These are phyloP conservation scores for Premnoplex brunnescens DNA, from an alignment of 2,797 vertebrate genomes.

Conservation along the genomic window DNA sequence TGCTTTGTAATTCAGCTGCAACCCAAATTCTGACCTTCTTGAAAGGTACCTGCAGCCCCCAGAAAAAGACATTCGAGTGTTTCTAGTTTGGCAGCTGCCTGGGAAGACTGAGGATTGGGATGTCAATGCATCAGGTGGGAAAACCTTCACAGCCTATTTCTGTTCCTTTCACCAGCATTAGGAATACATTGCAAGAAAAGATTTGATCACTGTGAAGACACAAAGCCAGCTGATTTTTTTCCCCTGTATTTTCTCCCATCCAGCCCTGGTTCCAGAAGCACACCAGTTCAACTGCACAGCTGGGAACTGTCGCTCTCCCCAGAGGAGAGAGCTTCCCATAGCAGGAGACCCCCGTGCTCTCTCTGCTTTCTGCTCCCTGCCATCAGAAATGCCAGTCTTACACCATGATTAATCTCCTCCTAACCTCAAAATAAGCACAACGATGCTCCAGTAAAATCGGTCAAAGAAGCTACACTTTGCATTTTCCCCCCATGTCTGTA, in stretches of 20 bases:
- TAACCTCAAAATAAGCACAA: not conserved
- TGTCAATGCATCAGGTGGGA: accelerated
- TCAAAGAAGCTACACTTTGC: not conserved
- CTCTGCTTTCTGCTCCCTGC: not conserved
- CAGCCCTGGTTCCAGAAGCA: not conserved
- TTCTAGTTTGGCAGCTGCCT: not conserved
- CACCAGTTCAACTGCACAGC: not conserved
- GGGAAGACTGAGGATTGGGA: not conserved
- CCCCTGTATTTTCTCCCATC: not conserved
- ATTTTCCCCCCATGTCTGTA: not conserved
- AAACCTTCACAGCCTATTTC: not conserved
- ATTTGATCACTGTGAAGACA: not conserved
- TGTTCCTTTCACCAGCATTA: not conserved
- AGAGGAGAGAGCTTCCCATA: not conserved
- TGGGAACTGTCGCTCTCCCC: not conserved
- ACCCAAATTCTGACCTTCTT: not conserved
- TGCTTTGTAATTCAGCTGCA: not conserved
- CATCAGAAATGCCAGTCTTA: not conserved
- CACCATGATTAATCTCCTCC: not conserved
- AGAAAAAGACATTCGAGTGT: not conserved
- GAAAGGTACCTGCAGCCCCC: not conserved
- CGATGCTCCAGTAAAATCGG: not conserved
- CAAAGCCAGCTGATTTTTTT: accelerated
- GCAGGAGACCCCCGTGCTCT: no score
- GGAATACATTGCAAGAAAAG: not conserved